phyloP scores from a whole-genome alignment of 2,888 invertebrate genomes.

The Athalia rosae region DNA sequence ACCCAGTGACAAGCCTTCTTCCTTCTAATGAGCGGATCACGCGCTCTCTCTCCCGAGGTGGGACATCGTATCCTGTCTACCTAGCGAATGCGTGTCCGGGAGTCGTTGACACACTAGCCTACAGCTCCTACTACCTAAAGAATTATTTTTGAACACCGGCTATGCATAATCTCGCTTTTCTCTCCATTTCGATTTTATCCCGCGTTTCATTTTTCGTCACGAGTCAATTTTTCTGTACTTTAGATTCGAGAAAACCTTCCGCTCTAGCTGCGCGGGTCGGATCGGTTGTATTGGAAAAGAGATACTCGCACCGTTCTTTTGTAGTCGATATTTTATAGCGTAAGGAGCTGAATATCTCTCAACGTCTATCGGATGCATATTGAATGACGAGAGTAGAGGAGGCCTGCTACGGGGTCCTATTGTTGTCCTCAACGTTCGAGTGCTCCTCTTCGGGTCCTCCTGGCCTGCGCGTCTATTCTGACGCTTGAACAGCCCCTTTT shows the following conservation, averaged over 20 bases:
- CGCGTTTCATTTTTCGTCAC: no score
- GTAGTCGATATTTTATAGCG: conserved; percentile 40
- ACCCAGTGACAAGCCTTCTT: conserved; percentile 9
- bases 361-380: conserved; percentile 62
- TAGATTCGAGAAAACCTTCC: no score
- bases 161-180: no score
- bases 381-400: conserved; percentile 58
- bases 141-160: no score
- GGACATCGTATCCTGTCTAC: conserved; percentile 9
- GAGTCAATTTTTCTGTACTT: no score
- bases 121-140: background rate
- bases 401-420: conserved; percentile 58
- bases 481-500: background rate
- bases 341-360: conserved; percentile 58
- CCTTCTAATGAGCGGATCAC: conserved; percentile 40
- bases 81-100: conserved; percentile 7
- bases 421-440: conserved; percentile 54
- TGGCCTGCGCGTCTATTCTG: conserved; percentile 12
- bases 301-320: conserved; percentile 48
- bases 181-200: no score
- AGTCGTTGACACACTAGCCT: conserved; percentile 24
- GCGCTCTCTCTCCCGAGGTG: background rate
- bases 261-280: background rate
- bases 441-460: conserved; percentile 34
- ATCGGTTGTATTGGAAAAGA: conserved; percentile 52